Evolutionary conservation across 1,140 invertebrate genomes (phyloP).

Genomic region (Drosophila orena): DNA sequence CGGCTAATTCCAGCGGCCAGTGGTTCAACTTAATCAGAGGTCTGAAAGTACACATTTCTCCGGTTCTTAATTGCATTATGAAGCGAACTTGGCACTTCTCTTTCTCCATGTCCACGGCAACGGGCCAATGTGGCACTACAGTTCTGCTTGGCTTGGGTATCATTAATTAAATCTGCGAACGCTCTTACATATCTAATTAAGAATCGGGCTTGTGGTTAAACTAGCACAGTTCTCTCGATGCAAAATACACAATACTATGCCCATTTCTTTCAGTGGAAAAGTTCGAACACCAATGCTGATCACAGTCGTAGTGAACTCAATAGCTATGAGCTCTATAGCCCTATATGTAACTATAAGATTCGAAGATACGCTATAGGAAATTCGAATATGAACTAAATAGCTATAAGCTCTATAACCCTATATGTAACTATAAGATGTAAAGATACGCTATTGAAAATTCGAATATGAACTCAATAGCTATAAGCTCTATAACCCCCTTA

Average conservation of each 20-base stretch:
- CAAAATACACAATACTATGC: not conserved
- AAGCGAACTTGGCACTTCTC: constrained; percentile 2
- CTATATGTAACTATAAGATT: too few relatives aligned
- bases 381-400: too few relatives aligned
- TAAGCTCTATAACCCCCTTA: too few relatives aligned
- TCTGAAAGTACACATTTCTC: constrained; percentile 13
- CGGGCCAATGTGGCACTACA: not conserved
- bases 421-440: too few relatives aligned
- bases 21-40: constrained; percentile 8
- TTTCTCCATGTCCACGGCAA: not conserved
- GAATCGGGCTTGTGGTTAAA: not conserved
- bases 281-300: too few relatives aligned
- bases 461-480: too few relatives aligned
- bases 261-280: too few relatives aligned
- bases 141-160: not conserved
- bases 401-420: too few relatives aligned
- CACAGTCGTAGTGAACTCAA: too few relatives aligned
- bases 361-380: too few relatives aligned
- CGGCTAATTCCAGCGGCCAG: constrained; percentile 6
- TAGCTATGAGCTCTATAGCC: too few relatives aligned
- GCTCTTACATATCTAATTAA: not conserved
- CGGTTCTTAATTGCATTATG: not conserved
- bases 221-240: not conserved
- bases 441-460: not conserved
- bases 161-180: too few relatives aligned